Base-by-base conservation (phyloP, 2,113 vertebrate species). In the Nycticebus coucang region DNA sequence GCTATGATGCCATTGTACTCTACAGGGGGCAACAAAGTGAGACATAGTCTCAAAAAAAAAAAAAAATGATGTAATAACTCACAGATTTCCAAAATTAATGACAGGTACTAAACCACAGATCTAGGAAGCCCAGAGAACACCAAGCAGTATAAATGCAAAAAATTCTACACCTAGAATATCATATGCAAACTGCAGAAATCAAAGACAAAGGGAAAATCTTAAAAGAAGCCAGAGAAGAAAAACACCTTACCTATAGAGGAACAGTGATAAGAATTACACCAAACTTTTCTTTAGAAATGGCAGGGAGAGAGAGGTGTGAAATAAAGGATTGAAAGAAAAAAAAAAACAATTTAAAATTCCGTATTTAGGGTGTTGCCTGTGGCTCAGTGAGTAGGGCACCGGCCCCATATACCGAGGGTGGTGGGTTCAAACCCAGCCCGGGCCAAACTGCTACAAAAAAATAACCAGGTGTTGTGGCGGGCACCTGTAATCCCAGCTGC, bases 191-290 rank as follows among this genome's bases (percentile, higher is more conserved):
- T 83, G 30, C 22, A 84, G 28, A 83, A 59, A 77, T 69, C 69
- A 94, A 75, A 94, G 45, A 64, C 86, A 83, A 82, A 68, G 35
- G n/a, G 78, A 94, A 69, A 90, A 89, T 60, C 4, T 35, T 83
- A 10, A 59, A 89, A 90, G 64, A 93, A 84, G 45, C n/a, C 68
- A 82, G 50, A n/a, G 21, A 45, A 7, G 1, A 26, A 75, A 83
- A 45, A 21, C 11, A 35, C n/a, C n/a, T 45, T 18, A 41, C 35
- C 17, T 66, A 21, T 5, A 64, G 59, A 59, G 12, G 22, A 68
- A 45, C 21, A 5, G 5, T 12, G 30, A 45, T 50, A 50, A 68
- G 60, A 83, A 84, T 84, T 60, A 69, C 1, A 85, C 28, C 35
- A 77, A 50, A 59, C 12, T 50, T 69, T 11, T 59, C 35, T 89